A percentile compares a stretch with the other conserved stretches of the same genome.
Conservation (phyloP, 2,113 vertebrate species). For the Phalacrocorax carbo region DNA sequence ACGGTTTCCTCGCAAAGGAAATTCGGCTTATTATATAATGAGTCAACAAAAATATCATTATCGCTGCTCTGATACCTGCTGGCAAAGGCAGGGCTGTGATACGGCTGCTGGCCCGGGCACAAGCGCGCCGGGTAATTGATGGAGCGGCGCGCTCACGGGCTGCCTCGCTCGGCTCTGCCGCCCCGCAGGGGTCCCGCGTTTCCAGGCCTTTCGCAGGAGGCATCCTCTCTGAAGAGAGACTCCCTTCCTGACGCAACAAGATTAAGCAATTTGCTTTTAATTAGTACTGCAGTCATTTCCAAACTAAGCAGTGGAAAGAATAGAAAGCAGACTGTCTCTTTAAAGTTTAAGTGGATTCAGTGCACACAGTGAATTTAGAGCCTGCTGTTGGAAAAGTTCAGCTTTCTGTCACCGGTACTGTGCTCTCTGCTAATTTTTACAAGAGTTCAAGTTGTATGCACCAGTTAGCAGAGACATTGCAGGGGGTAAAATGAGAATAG, state of each 20-base stretch:
- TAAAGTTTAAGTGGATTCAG: conserved; percentile 46
- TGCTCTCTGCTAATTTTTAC: conserved; percentile 11
- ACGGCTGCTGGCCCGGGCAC: not conserved
- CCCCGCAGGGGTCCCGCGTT: not conserved
- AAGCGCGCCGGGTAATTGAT: not conserved
- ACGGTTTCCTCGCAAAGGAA: not conserved
- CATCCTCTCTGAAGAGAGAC: not conserved
- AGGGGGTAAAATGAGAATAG: conserved; percentile 2
- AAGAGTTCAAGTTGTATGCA: conserved; percentile 26
- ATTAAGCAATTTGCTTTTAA: conserved; percentile 75
- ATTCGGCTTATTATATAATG: not conserved
- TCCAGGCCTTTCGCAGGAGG: conserved; percentile 27
- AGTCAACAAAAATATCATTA: not conserved
- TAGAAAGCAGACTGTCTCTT: conserved; percentile 37
- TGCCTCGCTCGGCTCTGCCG: not conserved
- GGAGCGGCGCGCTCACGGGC: not conserved
- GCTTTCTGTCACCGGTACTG: not conserved
- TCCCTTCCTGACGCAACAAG: conserved; percentile 25
- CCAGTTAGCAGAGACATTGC: conserved; percentile 29
- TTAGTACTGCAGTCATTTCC: conserved; percentile 64
- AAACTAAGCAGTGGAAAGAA: not conserved
- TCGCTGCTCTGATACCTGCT: not conserved
- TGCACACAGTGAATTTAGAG: not conserved
- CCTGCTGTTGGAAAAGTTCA: conserved; percentile 47
- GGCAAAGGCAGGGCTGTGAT: not conserved